Evolutionary conservation across 2,113 vertebrate genomes (phyloP).

Genomic region (Onychorhynchus coronatus): DNA sequence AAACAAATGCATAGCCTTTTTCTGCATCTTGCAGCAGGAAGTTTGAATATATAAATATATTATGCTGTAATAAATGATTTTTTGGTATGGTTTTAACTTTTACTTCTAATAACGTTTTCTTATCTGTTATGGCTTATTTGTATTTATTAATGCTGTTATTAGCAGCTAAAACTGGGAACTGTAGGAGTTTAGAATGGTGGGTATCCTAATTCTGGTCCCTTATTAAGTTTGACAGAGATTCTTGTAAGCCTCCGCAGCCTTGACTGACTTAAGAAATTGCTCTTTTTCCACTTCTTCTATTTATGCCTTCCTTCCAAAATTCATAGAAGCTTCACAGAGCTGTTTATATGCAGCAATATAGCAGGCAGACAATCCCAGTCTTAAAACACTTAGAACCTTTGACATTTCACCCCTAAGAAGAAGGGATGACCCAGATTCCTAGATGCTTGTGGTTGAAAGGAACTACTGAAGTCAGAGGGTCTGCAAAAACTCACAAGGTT

Average conservation of each 20-base stretch:
- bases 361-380: not conserved
- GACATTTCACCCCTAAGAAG: not conserved
- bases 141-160: not conserved
- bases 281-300: not conserved
- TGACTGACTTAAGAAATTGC: not conserved
- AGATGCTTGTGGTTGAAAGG: not conserved
- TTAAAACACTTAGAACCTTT: not conserved
- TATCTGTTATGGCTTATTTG: not conserved
- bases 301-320: not conserved
- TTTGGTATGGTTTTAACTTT: not conserved
- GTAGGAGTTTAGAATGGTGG: not conserved
- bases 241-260: not conserved
- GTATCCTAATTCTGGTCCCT: not conserved
- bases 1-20: not conserved
- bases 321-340: not conserved
- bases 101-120: not conserved
- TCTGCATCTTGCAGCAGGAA: not conserved
- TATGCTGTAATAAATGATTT: not conserved
- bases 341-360: not conserved
- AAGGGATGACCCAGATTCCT: not conserved
- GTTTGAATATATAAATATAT: not conserved
- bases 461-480: not conserved
- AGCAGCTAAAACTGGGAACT: not conserved
- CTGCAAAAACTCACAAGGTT: not conserved
- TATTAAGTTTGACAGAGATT: not conserved